phyloP scores from a whole-genome alignment of 2,888 invertebrate species.

The Drosophila nigricruria region DNA sequence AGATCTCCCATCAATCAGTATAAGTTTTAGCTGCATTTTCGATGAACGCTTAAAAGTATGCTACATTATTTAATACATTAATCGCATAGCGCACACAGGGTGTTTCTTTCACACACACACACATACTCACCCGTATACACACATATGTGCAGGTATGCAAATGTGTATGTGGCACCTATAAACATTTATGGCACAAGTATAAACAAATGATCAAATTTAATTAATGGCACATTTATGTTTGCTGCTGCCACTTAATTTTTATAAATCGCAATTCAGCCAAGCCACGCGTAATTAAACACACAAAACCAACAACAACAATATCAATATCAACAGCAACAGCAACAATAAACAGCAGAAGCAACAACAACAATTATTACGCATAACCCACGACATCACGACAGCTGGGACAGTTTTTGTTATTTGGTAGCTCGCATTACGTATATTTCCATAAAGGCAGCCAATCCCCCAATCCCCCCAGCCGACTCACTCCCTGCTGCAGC shows the following conservation, averaged over 20 bases:
- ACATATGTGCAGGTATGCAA: conserved; percentile 9
- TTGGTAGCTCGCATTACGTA: conserved; percentile 46
- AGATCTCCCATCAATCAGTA: background rate
- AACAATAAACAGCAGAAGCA: conserved; percentile 29
- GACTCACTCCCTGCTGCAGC: conserved; percentile 30
- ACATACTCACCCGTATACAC: background rate
- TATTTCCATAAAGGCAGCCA: conserved; percentile 24
- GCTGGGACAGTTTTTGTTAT: conserved; percentile 72
- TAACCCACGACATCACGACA: conserved; percentile 75
- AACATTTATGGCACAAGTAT: conserved; percentile 46
- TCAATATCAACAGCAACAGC: conserved; percentile 24
- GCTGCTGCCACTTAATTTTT: conserved; percentile 69
- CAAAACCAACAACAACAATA: conserved; percentile 32
- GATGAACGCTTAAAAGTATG: conserved; percentile 51
- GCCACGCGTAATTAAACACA: conserved; percentile 66
- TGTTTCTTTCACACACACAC: conserved; percentile 14
- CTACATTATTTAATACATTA: conserved; percentile 19
- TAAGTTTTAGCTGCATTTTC: background rate
- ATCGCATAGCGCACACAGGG: conserved; percentile 15
- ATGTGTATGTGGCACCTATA: conserved; percentile 16
- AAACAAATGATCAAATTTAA: conserved; percentile 71
- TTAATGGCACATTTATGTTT: conserved; percentile 60
- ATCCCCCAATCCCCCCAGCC: conserved; percentile 2
- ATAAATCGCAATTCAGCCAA: conserved; percentile 53
- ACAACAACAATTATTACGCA: conserved; percentile 62